Percentiles rank a stretch among this genome's conserved stretches.
phyloP scores from a whole-genome alignment of 2,888 invertebrate species.

The Chrysolina oricalcia region DNA sequence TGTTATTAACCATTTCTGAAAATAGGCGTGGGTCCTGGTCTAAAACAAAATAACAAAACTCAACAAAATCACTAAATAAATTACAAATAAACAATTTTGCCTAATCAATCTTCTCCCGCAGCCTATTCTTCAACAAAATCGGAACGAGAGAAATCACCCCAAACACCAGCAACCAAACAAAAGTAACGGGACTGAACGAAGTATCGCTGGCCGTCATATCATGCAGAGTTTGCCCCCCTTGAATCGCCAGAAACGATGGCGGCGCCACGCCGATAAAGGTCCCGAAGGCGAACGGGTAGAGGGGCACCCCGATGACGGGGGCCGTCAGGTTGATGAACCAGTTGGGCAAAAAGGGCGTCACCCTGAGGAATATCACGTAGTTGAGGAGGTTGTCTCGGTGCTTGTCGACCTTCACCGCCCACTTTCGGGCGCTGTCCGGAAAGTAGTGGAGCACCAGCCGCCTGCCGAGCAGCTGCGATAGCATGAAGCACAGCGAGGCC shows the following conservation, averaged over 20 bases:
- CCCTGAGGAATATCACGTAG: constrained; percentile 96
- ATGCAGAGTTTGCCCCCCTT: constrained; percentile 97
- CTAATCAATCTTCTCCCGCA: constrained; percentile 85
- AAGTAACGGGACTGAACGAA: constrained; percentile 91
- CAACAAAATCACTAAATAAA: constrained; percentile 23
- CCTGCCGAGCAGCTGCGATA: constrained; percentile 93
- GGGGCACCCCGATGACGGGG: constrained; percentile 96
- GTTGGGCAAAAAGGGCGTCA: constrained; percentile 98
- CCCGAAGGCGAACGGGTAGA: constrained; percentile 93
- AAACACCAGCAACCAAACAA: constrained; percentile 84
- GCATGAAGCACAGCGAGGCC: constrained; percentile 94
- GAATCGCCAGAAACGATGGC: constrained; percentile 97
- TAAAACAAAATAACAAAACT: constrained; percentile 9
- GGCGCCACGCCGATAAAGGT: constrained; percentile 98
- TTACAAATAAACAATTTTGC: constrained; percentile 26
- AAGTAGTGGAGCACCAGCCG: constrained; percentile 82
- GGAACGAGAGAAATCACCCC: constrained; percentile 91
- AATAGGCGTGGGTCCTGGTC: too few relatives aligned
- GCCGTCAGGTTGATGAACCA: constrained; percentile 99
- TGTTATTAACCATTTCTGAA: too few relatives aligned
- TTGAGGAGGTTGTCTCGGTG: constrained; percentile 93
- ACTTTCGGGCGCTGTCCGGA: constrained; percentile 88
- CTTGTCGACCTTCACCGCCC: constrained; percentile 88
- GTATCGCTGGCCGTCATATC: constrained; percentile 91
- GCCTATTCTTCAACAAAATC: constrained; percentile 86